Evolutionary conservation across 2,888 invertebrate genomes (phyloP).

Genomic region (Caenorhabditis drosophilae): DNA sequence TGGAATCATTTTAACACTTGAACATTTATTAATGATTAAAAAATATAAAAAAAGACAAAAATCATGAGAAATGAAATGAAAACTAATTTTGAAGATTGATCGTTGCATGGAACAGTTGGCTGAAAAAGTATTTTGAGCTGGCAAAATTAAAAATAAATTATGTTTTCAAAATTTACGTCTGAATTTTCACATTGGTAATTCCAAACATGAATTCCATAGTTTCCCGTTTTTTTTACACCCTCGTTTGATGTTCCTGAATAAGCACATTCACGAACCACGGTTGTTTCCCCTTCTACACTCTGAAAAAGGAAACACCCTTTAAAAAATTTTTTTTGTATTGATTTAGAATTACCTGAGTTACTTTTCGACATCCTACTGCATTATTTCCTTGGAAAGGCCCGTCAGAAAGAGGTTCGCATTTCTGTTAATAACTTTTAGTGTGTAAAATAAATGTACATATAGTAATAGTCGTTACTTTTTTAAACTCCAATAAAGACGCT

Average conservation of each 20-base stretch:
- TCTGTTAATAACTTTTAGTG: constrained; percentile 42
- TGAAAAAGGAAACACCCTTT: constrained; percentile 23
- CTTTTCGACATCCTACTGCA: constrained; percentile 64
- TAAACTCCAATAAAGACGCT: constrained; percentile 36
- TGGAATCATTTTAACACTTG: too few species aligned
- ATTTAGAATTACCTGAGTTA: constrained; percentile 49
- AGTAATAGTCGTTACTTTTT: constrained; percentile 51
- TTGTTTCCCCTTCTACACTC: constrained; percentile 52
- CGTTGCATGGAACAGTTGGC: constrained; percentile 33
- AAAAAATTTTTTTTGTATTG: not conserved
- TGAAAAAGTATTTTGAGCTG: constrained; percentile 8
- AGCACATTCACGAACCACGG: constrained; percentile 60
- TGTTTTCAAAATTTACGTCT: constrained; percentile 12
- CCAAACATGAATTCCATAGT: constrained; percentile 59
- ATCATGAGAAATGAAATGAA: too few species aligned
- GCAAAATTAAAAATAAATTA: not conserved
- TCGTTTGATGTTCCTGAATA: constrained; percentile 61
- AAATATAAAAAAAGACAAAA: too few species aligned
- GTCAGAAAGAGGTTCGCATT: constrained; percentile 44
- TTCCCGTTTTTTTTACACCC: constrained; percentile 63
- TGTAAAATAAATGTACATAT: too few species aligned
- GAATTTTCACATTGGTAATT: constrained; percentile 70
- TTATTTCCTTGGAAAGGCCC: constrained; percentile 48
- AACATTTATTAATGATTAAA: too few species aligned
- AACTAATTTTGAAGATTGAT: too few species aligned